These are phyloP conservation scores for Silurus meridionalis DNA, from an alignment of 2,113 vertebrate genomes.

Conservation along the genomic window DNA sequence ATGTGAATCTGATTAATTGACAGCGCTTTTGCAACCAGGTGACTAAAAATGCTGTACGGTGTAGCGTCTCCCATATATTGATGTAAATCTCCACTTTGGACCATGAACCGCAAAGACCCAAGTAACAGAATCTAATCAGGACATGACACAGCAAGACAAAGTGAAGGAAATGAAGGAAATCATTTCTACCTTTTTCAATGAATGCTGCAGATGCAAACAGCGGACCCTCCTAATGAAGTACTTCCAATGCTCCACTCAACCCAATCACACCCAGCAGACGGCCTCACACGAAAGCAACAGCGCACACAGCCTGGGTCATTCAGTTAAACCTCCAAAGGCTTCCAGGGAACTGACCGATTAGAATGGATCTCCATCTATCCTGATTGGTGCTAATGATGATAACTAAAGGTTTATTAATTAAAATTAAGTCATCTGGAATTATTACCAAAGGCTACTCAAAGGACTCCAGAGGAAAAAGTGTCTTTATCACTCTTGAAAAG, in stretches of 20 bases:
- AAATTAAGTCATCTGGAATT: constrained; percentile 42
- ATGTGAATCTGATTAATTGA: constrained; percentile 35
- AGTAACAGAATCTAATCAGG: constrained; percentile 31
- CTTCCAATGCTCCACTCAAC: constrained; percentile 44
- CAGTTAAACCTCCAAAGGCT: constrained; percentile 45
- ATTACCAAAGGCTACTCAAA: constrained; percentile 2
- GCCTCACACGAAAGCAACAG: constrained; percentile 38
- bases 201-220: constrained; percentile 40
- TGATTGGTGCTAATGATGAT: constrained; percentile 50
- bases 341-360: constrained; percentile 49
- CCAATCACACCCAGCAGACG: constrained; percentile 40
- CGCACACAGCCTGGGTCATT: constrained; percentile 43
- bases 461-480: constrained; percentile 11
- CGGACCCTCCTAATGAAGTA: constrained; percentile 40
- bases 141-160: constrained; percentile 37
- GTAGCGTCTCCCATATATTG: constrained; percentile 16
- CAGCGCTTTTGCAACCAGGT: constrained; percentile 22
- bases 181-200: constrained; percentile 24
- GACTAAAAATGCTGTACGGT: constrained; percentile 25
- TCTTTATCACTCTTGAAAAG: constrained; percentile 35
- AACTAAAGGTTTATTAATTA: constrained; percentile 50
- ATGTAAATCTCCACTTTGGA: constrained; percentile 27
- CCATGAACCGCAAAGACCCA: constrained; percentile 11
- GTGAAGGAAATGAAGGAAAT: constrained; percentile 48
- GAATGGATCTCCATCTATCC: constrained; percentile 40